These are phyloP conservation scores for Genyomyrus donnyi DNA, from an alignment of 2,113 vertebrate genomes.

Conservation along the genomic window DNA sequence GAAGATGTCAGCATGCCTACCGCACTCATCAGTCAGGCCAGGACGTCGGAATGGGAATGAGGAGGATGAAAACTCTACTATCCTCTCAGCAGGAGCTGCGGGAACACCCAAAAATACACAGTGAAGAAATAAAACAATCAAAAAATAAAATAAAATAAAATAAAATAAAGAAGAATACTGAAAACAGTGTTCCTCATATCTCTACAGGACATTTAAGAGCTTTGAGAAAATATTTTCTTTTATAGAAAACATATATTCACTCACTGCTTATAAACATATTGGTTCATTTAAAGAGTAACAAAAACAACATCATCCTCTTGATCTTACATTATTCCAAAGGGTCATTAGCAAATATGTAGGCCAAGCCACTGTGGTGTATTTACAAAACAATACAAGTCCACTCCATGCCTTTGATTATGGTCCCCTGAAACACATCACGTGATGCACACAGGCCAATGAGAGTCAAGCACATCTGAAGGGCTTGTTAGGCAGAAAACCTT, in stretches of 20 bases:
- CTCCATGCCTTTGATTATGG: not conserved
- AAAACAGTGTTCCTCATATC: not conserved
- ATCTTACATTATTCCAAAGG: not conserved
- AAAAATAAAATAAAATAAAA: not conserved
- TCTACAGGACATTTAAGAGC: not conserved
- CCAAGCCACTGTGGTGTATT: not conserved
- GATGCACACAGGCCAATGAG: not conserved
- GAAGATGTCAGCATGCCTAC: not conserved
- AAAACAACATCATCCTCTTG: not conserved
- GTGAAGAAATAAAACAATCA: not conserved
- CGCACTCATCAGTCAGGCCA: not conserved
- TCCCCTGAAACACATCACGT: not conserved
- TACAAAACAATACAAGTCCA: not conserved
- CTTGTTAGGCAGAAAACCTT: conserved; percentile 7
- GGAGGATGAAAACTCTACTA: not conserved
- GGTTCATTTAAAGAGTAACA: not conserved
- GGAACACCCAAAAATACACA: not conserved
- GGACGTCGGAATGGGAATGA: not conserved
- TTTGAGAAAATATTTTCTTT: not conserved
- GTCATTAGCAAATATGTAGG: not conserved
- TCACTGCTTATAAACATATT: not conserved
- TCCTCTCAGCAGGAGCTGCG: not conserved
- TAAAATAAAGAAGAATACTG: not conserved
- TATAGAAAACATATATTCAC: not conserved
- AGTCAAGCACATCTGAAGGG: not conserved